These are phyloP conservation scores for Neria commutata DNA, from an alignment of 2,888 invertebrate genomes.

Conservation along the genomic window DNA sequence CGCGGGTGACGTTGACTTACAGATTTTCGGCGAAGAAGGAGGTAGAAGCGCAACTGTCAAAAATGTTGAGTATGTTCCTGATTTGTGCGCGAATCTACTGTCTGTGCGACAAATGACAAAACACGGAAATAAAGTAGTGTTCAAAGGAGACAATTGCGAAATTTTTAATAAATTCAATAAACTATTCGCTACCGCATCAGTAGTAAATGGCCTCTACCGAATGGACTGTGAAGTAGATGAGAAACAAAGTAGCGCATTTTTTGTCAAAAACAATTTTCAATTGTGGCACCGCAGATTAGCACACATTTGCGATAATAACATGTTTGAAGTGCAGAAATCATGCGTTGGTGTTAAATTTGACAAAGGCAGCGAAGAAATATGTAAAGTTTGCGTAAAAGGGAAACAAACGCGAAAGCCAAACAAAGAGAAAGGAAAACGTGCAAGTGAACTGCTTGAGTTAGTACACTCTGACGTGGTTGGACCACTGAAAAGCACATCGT, in stretches of 20 bases:
- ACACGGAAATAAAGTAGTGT: too few species aligned
- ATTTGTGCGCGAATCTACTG: background rate
- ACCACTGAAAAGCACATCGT: slow-evolving; percentile 46
- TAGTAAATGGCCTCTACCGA: slow-evolving; percentile 24
- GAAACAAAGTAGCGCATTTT: slow-evolving; percentile 1
- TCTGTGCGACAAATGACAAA: too few species aligned
- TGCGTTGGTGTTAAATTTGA: slow-evolving; percentile 22
- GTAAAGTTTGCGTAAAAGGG: slow-evolving; percentile 36
- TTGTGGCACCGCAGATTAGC: slow-evolving; percentile 39
- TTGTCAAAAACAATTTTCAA: slow-evolving; percentile 9
- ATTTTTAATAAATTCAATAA: too few species aligned
- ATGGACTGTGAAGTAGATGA: slow-evolving; percentile 21
- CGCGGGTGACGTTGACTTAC: slow-evolving; percentile 20
- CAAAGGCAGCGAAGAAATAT: slow-evolving; percentile 20
- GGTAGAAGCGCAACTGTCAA: slow-evolving; percentile 14
- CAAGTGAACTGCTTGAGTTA: slow-evolving; percentile 38
- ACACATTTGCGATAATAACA: slow-evolving; percentile 31
- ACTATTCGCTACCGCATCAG: slow-evolving; percentile 26
- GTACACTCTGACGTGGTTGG: slow-evolving; percentile 54
- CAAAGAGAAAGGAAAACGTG: slow-evolving; percentile 25
- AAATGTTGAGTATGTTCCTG: slow-evolving; percentile 16
- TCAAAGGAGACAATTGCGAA: too few species aligned
- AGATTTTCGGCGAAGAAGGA: background rate
- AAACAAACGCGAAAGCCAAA: slow-evolving; percentile 35
- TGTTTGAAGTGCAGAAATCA: slow-evolving; percentile 17